Conservation (phyloP, 1,140 invertebrate species). For the Tribolium madens region DNA sequence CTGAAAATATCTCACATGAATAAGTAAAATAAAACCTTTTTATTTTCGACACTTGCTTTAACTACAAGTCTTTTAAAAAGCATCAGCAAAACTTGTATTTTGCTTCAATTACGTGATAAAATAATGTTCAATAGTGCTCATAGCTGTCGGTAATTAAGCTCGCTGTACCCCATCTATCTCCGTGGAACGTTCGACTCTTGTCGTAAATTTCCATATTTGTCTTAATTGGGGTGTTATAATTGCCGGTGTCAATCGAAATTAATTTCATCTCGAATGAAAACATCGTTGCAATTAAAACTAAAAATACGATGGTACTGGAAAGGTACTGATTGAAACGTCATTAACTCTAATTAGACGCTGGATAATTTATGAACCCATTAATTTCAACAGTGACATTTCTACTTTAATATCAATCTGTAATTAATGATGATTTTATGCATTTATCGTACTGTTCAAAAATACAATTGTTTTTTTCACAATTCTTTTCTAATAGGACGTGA, state of each 20-base stretch:
- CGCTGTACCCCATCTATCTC: not conserved
- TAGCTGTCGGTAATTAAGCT: not conserved
- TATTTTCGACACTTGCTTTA: too few species aligned
- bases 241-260: slow-evolving; percentile 26
- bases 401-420: slow-evolving; percentile 42
- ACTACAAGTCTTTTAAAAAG: too few species aligned
- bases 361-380: slow-evolving; percentile 46
- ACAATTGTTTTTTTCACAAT: slow-evolving; percentile 19
- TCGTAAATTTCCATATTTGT: slow-evolving; percentile 18
- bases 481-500: slow-evolving; percentile 12
- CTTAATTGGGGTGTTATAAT: slow-evolving; percentile 36
- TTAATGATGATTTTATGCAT: slow-evolving; percentile 48
- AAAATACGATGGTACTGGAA: slow-evolving; percentile 32
- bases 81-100: not conserved
- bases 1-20: too few species aligned
- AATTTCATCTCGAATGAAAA: slow-evolving; percentile 34
- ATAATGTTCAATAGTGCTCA: not conserved
- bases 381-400: slow-evolving; percentile 46
- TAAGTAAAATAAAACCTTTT: too few species aligned
- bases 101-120: not conserved
- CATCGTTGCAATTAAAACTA: slow-evolving; percentile 40
- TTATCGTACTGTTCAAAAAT: not conserved
- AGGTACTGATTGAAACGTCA: slow-evolving; percentile 47
- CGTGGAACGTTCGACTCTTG: not conserved
- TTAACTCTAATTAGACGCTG: slow-evolving; percentile 46